Base-by-base conservation (phyloP, 2,888 invertebrate genomes). In the Tupiocoris notatus region DNA sequence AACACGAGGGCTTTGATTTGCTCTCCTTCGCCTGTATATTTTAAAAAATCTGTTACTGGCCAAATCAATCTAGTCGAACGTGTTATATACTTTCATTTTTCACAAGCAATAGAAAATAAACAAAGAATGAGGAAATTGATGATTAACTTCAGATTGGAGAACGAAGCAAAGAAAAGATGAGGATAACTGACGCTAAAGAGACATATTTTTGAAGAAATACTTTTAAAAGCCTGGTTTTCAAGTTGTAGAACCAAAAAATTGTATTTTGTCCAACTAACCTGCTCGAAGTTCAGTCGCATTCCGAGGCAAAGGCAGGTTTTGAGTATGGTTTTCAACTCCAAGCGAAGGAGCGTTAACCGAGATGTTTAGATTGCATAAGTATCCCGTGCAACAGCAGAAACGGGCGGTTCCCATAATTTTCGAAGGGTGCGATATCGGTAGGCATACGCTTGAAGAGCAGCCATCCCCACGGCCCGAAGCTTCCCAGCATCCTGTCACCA, bases 341-440 rank as follows among this genome's bases (percentile, higher is more conserved):
- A 24, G 17, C 66, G 56, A 62, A 58, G 24, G 63, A 25, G 54
- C 61, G 9, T 54, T 73, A 22, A 63, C 39, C 6, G 81, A 61
- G 62, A 88, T 89, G 81, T 92, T 90, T 22, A 86, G 86, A 84
- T 96, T 96, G 84, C 96, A 96, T 82, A 89, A 87, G 81, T 90
- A 87, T 1, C 90, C 90, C 2, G 88, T 88, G 82, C 95, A 96
- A 83, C 95, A 96, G 82, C 96, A 94, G 85, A 91, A 95, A 84
- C 88, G 91, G 77, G 88, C 90, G 80, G 85, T 88, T 17, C 88
- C 89, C 78, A 88, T 84, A 81, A 88, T 86, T 82, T 86, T 87
- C 24, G 88, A 82, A 79, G 87, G 84, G 7, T 80, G 80, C 1
- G 73, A 65, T 82, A 88, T 84, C 82, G 90, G 83, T 82, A 90